Evolutionary conservation across 2,113 vertebrate species (phyloP).

Genomic region (Oreotragus oreotragus): DNA sequence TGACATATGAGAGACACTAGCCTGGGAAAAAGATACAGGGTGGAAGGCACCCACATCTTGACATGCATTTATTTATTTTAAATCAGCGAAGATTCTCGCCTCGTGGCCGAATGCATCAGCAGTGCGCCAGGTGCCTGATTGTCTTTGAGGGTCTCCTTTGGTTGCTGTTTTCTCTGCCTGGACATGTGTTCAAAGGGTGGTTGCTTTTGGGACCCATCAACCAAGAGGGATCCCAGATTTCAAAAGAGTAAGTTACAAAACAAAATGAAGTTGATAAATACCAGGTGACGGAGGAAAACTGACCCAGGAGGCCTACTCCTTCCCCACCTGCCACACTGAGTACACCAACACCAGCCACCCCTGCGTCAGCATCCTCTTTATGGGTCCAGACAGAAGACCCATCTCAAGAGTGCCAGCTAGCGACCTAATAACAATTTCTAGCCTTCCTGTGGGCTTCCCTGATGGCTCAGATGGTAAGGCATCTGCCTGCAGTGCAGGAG

Average conservation of each 20-base stretch:
- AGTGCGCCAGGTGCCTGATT: not conserved
- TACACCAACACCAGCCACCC: accelerated
- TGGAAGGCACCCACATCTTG: too few species aligned
- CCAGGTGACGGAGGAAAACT: accelerated
- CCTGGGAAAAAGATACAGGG: accelerated
- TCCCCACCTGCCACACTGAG: not conserved
- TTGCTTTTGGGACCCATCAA: accelerated
- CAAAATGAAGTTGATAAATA: accelerated
- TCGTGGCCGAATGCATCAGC: not conserved
- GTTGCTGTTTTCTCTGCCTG: accelerated
- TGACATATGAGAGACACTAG: not conserved
- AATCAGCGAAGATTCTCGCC: accelerated
- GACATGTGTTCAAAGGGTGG: not conserved
- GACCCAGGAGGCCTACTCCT: accelerated
- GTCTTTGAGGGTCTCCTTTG: not conserved
- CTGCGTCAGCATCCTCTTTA: not conserved
- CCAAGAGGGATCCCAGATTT: not conserved
- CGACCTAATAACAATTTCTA: accelerated
- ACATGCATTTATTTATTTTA: not conserved
- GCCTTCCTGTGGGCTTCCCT: not conserved
- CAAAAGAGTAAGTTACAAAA: not conserved
- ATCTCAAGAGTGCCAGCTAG: accelerated
- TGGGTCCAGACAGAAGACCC: not conserved
- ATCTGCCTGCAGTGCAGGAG: too few species aligned
- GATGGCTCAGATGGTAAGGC: too few species aligned